Evolutionary conservation across 2,113 vertebrate species (phyloP), one percentile per base, ranked within the genome.

Genomic region (Heterocephalus glaber): DNA sequence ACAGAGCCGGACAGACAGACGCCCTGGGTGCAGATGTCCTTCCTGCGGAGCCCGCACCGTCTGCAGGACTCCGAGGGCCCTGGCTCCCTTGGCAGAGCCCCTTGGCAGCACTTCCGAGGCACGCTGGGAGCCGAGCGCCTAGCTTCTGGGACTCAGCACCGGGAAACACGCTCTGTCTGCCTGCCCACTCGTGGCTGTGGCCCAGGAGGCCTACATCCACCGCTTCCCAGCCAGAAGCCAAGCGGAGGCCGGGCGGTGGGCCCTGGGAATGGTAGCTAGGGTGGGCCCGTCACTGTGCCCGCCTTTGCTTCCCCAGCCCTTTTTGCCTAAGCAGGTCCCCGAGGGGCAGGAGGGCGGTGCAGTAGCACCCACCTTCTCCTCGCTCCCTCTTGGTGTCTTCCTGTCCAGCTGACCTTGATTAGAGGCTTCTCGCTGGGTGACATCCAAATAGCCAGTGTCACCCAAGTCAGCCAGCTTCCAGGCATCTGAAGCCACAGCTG

Each of bases 271-370:
- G 96, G 97, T 11, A 97, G 94, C 96, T 54, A 93, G 72, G 44
- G 44, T 5, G 26, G 30, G 28, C 26, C 74, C 28, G 6, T 56
- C 3, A 8, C 2, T 26, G 30, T 20, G 12, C 24, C 30, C 72
- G 1, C 13, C 44, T 8, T 58, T 1, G 13, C 7, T 4, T 54
- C 52, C 44, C 65, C 70, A 19, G 1, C 12, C 7, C 82, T 97
- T 97, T 6, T 93, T 95, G 96, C 98, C 97, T 87, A 83, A 97
- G 93, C 93, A 91, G 92, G 95, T 85, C 96, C 96, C 91, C 96
- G 86, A 1, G 82, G 49, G 72, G 89, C 63, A 77, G n/a, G 70
- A 56, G 1, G 5, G 28, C 30, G 44, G 14, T 2, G 38, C 22
- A 72, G 95, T 28, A 82, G 20, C 60, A 1, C 5, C 20, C 2